phyloP scores from a whole-genome alignment of 2,888 invertebrate genomes.

The Drosophila pegasa region DNA sequence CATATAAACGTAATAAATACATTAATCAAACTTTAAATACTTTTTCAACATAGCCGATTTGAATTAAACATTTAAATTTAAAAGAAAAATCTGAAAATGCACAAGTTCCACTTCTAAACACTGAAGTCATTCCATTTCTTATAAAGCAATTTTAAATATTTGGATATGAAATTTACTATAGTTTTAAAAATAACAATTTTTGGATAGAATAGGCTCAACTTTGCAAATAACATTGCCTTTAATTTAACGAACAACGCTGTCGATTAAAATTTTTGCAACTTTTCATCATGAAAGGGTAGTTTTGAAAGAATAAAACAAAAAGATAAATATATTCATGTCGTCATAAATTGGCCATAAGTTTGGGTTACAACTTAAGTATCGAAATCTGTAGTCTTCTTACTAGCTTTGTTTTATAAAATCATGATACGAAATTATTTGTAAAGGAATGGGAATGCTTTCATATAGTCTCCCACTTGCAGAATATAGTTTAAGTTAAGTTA shows the following conservation, averaged over 20 bases:
- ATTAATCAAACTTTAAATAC: neutral
- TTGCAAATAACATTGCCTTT: neutral
- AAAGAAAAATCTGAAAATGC: neutral
- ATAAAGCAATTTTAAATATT: neutral
- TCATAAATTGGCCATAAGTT: neutral
- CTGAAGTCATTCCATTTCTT: neutral
- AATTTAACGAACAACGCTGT: neutral
- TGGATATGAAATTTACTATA: neutral
- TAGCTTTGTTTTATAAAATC: neutral
- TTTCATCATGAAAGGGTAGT: neutral
- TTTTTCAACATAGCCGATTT: neutral
- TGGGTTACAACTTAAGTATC: neutral
- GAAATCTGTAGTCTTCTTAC: neutral
- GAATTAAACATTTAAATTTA: neutral
- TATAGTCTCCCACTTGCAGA: neutral
- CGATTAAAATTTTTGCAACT: neutral
- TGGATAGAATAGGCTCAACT: too few species aligned
- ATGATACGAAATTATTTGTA: neutral
- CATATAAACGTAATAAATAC: neutral
- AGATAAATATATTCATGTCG: neutral
- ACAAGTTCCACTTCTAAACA: neutral
- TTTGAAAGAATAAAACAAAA: neutral
- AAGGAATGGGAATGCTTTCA: conserved; percentile 13
- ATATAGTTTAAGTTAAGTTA: neutral
- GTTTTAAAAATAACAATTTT: neutral